Base-by-base conservation (phyloP, 2,113 vertebrate species). In the Prolemur simus region DNA sequence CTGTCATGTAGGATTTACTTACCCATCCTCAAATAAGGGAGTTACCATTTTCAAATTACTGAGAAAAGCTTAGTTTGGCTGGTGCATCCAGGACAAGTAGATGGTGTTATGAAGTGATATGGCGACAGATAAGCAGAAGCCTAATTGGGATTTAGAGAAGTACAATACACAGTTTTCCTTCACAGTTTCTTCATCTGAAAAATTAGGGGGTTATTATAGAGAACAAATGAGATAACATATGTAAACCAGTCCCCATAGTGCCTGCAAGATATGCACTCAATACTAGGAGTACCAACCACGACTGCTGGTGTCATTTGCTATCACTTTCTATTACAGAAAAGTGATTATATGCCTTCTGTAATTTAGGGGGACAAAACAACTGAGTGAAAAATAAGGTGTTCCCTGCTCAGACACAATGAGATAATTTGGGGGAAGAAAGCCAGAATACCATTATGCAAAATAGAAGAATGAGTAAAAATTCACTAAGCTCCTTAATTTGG, bases 111-210 rank as follows among this genome's bases (percentile, higher is more conserved):
- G 42, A 76, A 63, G 13, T 32, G 34, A n/a, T 4, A 39, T 20
- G 60, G 45, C 3, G 34, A 66, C 13, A 84, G 54, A 66, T 23
- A 78, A 83, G 13, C 39, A 77, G 17, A 87, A 60, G 6, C 7
- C n/a, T 76, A 76, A 49, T 3, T 84, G 42, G 20, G 63, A 82
- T 27, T 58, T 54, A 74, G 45, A 93, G n/a, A 95, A 80, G 34
- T 39, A 66, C 91, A 71, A 71, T 66, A 42, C 4, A 37, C 2
- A 37, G 74, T n/a, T 95, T 76, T 6, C 32, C 37, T 92, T 73
- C 58, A 54, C 42, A n/a, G 8, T 88, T 86, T 71, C 29, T 71
- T 88, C 71, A 32, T 89, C 39, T 60, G 52, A 96, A 92, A 96
- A 85, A 42, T 47, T 6, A 47, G 4, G 27, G 29, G 8, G 32